Base-by-base conservation (phyloP, 2,888 invertebrate species). In the Hofmannophila pseudospretella region DNA sequence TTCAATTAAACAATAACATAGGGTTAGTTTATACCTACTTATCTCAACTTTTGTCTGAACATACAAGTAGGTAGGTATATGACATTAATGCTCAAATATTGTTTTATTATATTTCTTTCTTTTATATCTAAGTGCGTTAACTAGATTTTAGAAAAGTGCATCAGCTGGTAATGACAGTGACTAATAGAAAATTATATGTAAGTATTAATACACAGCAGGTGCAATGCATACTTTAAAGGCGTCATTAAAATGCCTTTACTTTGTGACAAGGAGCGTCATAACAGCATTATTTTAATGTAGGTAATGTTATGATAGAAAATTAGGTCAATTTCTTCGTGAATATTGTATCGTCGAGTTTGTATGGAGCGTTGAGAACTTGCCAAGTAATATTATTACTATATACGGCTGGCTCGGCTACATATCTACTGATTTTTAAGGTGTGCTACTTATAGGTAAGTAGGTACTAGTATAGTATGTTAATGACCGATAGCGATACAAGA, bases 401-500 rank as follows among this genome's bases (percentile, higher is more conserved):
- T n/a, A 54, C 42, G 39, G 43, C 36, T 45, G 36, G 40, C 10
- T n/a, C 13, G 27, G 11, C 11, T 32, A 36, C 39, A 41, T 39
- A 45, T 36, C 41, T 45, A 38, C 34, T 58, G 49, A 58, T 67
- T 70, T 68, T 68, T 60, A 41, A 51, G 32, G 33, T 34, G 37
- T n/a, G n/a, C n/a, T n/a, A n/a, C n/a, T n/a, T n/a, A n/a, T n/a
- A n/a, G n/a, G n/a, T 43, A 41, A 23, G 32, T 19, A 19, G 7
- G 8, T 30, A 14, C 23, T n/a, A 19, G 27, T 10, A 12, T 23
- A 12, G 7, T n/a, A 26, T 28, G 35, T 35, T 28, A 29, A 68
- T 69, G 78, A 70, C 79, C 76, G 79, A 80, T 79, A 80, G 67
- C 56, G 49, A 49, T 54, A 51, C 52, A 54, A 45, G 49, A 53